A percentile compares a stretch with the other conserved stretches of the same genome.
These are phyloP conservation scores for Dryococelus australis DNA, from an alignment of 2,888 invertebrate species.

Conservation along the genomic window DNA sequence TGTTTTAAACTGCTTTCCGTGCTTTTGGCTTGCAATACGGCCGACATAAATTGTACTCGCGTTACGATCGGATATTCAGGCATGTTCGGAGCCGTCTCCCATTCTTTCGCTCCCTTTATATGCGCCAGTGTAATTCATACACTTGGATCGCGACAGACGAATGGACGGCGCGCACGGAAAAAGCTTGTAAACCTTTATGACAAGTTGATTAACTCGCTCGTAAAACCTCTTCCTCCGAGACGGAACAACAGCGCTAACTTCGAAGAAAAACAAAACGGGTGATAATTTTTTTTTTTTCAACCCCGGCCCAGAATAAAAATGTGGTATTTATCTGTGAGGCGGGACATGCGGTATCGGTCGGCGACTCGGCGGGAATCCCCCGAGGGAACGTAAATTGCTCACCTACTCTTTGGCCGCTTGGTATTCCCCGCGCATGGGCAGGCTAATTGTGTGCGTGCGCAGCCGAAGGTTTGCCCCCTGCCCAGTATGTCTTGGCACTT, in stretches of 20 bases:
- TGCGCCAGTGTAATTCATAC: background rate
- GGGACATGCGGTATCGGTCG: constrained; percentile 10
- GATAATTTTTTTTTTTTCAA: background rate
- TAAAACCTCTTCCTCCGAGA: background rate
- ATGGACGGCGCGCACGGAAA: background rate
- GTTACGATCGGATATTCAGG: background rate
- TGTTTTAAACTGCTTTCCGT: background rate
- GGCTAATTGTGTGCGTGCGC: background rate
- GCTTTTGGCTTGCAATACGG: background rate
- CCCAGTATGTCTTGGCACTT: too few relatives aligned
- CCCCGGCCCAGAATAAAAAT: background rate
- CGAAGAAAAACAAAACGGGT: constrained; percentile 1
- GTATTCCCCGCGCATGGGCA: background rate
- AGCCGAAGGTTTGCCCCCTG: background rate
- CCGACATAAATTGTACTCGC: background rate
- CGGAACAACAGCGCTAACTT: background rate
- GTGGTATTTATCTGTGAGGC: background rate
- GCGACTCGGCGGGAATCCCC: background rate
- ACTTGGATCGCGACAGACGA: background rate
- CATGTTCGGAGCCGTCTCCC: background rate
- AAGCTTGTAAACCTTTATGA: constrained; percentile 16
- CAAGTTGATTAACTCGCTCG: constrained; percentile 16
- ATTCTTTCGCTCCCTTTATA: background rate
- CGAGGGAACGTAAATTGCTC: background rate
- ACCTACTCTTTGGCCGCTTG: background rate